Base-by-base conservation (phyloP, 2,113 vertebrate genomes). In the Myocastor coypus region DNA sequence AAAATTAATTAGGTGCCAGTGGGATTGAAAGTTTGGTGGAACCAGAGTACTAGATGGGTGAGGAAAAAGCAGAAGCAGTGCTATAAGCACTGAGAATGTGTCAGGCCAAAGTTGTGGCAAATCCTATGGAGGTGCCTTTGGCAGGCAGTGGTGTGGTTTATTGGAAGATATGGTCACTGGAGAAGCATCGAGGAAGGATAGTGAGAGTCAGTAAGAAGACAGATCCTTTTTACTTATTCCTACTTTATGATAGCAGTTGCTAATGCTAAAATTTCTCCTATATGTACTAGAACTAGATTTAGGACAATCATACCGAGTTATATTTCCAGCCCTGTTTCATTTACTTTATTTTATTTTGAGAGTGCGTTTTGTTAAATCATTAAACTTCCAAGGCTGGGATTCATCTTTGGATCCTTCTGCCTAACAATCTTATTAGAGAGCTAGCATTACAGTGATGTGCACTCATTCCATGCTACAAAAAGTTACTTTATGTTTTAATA, bases 131-230 rank as follows among this genome's bases (percentile, higher is more conserved):
- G 6, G 7, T 7, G 46, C 28, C 7, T 28, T 5, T 11, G 13
- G 46, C n/a, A 0, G 46, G 20, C 71, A 16, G 9, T 20, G 5
- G 4, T 9, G 68, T 0, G 1, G 4, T 3, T 1, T 50, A 28
- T 0, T 30, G n/a, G 66, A 32, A 46, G 30, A 32, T 4, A 20
- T 0, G 0, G 4, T 10, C 8, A 34, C 2, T 26, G 1, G 6
- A 59, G 19, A 59, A 75, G 8, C 30, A 42, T 80, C 28, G 13
- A 61, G 40, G n/a, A 59, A 42, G 3, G 16, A n/a, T 16, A 40
- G 1, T 30, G 40, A 17, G 0, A 0, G 3, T n/a, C 69, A 10
- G 20, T 26, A 50, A 71, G 64, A 50, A 87, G 52, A n/a, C 22
- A 26, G 2, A 2, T 11, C 32, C 12, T 82, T 32, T 61, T 30